phyloP scores from a whole-genome alignment of 1,140 invertebrate genomes.

The Episyrphus balteatus region DNA sequence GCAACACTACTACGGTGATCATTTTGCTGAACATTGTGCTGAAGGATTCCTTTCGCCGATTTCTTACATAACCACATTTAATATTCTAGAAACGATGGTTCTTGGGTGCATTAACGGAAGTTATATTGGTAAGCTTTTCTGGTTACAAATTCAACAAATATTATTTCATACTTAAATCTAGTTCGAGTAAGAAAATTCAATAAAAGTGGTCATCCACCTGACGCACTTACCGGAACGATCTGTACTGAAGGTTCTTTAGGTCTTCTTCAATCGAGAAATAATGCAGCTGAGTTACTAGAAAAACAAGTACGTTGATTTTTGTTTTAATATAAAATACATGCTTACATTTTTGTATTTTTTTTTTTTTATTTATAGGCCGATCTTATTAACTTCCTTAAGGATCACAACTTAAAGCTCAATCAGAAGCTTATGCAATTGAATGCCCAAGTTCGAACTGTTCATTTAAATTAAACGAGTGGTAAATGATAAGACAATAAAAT shows the following conservation, averaged over 20 bases:
- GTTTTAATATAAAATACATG: not conserved
- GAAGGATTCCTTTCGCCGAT: constrained; percentile 45
- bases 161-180: constrained; percentile 20
- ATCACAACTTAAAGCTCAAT: constrained; percentile 39
- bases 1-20: constrained; percentile 49
- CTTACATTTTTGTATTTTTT: not conserved
- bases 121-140: constrained; percentile 46
- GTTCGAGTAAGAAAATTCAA: constrained; percentile 49
- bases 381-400: constrained; percentile 40
- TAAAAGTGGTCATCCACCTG: constrained; percentile 42
- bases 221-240: constrained; percentile 42
- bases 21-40: constrained; percentile 48
- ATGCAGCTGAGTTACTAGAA: constrained; percentile 49
- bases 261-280: constrained; percentile 42
- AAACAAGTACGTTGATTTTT: constrained; percentile 40
- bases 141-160: not conserved
- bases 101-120: constrained; percentile 43
- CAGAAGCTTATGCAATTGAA: constrained; percentile 40
- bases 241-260: constrained; percentile 44
- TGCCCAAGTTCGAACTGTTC: constrained; percentile 19
- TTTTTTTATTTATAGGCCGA: constrained; percentile 31
- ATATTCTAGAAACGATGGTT: constrained; percentile 43
- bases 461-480: constrained; percentile 1
- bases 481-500: too few relatives aligned
- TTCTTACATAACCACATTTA: constrained; percentile 44